These are phyloP conservation scores for Nibea coibor DNA, from an alignment of 2,113 vertebrate species.

Conservation along the genomic window DNA sequence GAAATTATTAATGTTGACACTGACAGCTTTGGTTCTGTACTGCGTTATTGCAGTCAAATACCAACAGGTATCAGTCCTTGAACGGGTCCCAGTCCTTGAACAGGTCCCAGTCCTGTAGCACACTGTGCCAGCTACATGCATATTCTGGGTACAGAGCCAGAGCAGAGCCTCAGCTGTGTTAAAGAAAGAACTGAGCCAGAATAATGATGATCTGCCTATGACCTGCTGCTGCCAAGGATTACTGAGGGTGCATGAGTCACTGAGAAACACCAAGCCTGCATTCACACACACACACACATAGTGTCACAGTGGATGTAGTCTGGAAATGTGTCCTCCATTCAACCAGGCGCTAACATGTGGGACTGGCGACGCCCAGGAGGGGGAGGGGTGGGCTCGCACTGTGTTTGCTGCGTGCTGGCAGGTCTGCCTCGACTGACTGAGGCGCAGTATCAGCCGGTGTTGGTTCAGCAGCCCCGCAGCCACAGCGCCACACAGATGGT, in stretches of 20 bases:
- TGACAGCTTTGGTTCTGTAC: not conserved
- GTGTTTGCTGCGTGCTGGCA: conserved; percentile 7
- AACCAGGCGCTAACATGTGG: conserved; percentile 37
- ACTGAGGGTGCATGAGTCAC: conserved; percentile 63
- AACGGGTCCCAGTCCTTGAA: no score
- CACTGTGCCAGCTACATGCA: not conserved
- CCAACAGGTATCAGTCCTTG: conserved; percentile 1
- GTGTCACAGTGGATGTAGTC: conserved; percentile 18
- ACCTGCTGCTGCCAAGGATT: conserved; percentile 34
- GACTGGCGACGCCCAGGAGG: conserved; percentile 29
- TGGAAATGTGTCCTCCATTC: conserved; percentile 34
- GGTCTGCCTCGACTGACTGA: conserved; percentile 37
- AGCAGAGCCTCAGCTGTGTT: conserved; percentile 26
- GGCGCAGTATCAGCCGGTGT: conserved; percentile 28
- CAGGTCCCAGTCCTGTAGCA: not conserved
- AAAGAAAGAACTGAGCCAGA: conserved; percentile 34
- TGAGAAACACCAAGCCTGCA: conserved; percentile 44
- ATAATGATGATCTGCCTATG: conserved; percentile 47
- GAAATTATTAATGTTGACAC: conserved; percentile 19
- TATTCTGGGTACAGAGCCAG: not conserved
- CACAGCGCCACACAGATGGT: conserved; percentile 55
- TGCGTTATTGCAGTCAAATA: not conserved
- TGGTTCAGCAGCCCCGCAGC: conserved; percentile 28
- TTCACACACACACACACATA: conserved; percentile 5
- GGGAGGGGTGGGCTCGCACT: not conserved